Base-by-base conservation (phyloP, 2,888 invertebrate species). In the Harpalus rubripes region DNA sequence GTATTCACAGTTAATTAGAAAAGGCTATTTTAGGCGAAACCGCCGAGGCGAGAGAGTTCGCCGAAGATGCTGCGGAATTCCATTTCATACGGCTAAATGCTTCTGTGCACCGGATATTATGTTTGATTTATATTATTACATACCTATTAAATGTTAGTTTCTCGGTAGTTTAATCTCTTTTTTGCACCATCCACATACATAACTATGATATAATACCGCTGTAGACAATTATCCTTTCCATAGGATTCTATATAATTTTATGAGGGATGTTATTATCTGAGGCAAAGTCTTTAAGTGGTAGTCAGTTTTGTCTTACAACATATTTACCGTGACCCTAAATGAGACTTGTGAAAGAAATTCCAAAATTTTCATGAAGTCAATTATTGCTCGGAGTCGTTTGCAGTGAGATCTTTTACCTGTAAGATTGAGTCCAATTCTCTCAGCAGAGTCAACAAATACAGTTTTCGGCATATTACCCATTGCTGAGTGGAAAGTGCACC, bases 1-100 rank as follows among this genome's bases (percentile, higher is more conserved):
- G 56, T 59, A 78, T 80, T 81, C 39, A 81, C 44, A 63, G 81
- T 81, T 81, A 81, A 81, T 81, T 63, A 81, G 81, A 41, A 65
- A 44, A 39, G 63, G 41, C 81, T 63, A 81, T 63, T 63, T 44
- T 63, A n/a, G 81, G 78, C 0, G 26, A 22, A 44, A 16, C 44
- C 44, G 41, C 68, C 41, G 68, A 39, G 41, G 5, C 41, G 26
- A 63, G 22, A 10, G 7, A 63, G 1, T 68, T 68, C 68, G 4
- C 10, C 3, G 39, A 68, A 39, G 15, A 68, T 68, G 39, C 39
- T 68, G 32, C 7, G 68, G 68, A 63, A 68, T 68, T 68, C n/a
- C 32, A 68, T 68, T 68, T 68, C 26, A 26, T 26, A 63, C 63
- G 4, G 63, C 0, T 63, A 63, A 63, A 26, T 32, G 63, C 22